phyloP scores from a whole-genome alignment of 1,140 invertebrate genomes.

The Conus ventricosus region DNA sequence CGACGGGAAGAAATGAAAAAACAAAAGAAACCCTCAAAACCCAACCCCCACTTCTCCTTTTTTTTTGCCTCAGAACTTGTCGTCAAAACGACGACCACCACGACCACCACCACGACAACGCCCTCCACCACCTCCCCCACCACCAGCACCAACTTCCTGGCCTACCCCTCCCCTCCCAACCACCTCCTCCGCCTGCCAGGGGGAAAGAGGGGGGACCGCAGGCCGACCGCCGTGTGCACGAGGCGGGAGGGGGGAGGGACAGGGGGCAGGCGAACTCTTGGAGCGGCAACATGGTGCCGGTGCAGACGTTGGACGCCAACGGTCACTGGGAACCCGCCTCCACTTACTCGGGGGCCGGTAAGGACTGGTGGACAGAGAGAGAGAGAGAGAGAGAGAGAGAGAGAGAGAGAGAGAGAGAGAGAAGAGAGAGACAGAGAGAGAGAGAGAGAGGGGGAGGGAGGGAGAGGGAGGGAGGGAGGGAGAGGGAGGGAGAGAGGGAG shows the following conservation, averaged over 20 bases:
- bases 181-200: background rate
- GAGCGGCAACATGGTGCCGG: background rate
- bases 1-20: no score
- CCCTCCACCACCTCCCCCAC: background rate
- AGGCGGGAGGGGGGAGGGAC: background rate
- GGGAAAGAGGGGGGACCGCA: background rate
- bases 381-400: no score
- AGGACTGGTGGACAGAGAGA: background rate
- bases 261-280: background rate
- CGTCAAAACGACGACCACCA: background rate
- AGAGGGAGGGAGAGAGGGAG: no score
- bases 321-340: background rate
- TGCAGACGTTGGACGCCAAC: background rate
- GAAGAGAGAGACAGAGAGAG: no score
- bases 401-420: no score
- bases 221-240: background rate
- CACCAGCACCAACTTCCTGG: background rate
- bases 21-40: no score
- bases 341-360: background rate
- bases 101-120: slow-evolving; percentile 1
- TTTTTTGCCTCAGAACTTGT: background rate
- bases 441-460: no score
- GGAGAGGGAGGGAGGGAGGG: no score
- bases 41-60: background rate
- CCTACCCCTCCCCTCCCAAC: background rate